phyloP scores from a whole-genome alignment of 2,888 invertebrate species.

The Pecten maximus region DNA sequence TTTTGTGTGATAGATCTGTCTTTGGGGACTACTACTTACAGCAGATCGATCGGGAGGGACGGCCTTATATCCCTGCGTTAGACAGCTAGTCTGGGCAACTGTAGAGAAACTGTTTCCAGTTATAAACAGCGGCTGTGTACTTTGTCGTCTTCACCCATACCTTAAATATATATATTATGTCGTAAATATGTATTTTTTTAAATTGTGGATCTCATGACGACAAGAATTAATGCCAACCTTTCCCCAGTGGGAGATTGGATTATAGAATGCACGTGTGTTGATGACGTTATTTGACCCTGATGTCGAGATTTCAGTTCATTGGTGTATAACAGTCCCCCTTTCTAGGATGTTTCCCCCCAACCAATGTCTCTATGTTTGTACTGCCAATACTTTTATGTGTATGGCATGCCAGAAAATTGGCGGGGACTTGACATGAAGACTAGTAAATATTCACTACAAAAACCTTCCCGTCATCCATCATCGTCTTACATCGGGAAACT shows the following conservation, averaged over 20 bases:
- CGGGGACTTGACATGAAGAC: constrained; percentile 10
- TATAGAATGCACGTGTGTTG: background rate
- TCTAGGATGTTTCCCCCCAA: background rate
- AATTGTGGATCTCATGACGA: background rate
- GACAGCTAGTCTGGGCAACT: background rate
- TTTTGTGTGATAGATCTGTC: background rate
- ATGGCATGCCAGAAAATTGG: constrained; percentile 20
- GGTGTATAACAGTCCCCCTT: background rate
- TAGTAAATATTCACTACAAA: constrained; percentile 24
- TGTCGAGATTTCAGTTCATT: background rate
- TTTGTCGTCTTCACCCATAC: background rate
- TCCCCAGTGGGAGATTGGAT: background rate
- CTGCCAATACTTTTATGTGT: background rate
- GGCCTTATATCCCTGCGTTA: background rate
- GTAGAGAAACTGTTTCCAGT: background rate
- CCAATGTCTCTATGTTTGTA: background rate
- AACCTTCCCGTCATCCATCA: background rate
- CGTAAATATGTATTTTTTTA: background rate
- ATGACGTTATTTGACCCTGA: background rate
- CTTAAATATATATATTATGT: background rate
- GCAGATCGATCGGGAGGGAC: background rate
- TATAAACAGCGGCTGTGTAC: background rate
- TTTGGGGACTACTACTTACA: background rate
- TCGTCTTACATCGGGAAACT: constrained; percentile 25
- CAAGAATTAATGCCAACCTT: background rate